A percentile compares a stretch with the other conserved stretches of the same genome.
phyloP scores from a whole-genome alignment of 2,797 vertebrate species.

The Podarcis lilfordi region DNA sequence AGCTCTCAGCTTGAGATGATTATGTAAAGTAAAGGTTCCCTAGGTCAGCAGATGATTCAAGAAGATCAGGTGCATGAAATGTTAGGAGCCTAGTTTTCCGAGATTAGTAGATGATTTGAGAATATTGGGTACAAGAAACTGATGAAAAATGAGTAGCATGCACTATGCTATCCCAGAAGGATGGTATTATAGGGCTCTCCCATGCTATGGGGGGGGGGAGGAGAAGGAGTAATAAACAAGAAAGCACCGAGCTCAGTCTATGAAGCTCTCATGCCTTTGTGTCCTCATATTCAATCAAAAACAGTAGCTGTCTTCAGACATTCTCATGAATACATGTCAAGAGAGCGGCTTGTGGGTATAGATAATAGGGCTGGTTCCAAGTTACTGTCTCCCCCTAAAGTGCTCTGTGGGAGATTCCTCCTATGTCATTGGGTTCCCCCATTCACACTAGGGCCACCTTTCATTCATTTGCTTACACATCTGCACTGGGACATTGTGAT shows the following conservation, averaged over 20 bases:
- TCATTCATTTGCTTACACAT: too few species aligned
- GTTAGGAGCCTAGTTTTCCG: neutral
- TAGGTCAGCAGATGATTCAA: neutral
- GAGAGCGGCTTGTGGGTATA: too few species aligned
- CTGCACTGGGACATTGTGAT: too few species aligned
- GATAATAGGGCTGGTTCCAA: too few species aligned
- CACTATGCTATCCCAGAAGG: neutral
- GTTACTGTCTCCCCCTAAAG: too few species aligned
- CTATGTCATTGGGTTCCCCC: neutral
- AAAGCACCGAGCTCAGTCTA: neutral
- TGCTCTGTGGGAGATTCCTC: neutral
- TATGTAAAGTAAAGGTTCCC: neutral
- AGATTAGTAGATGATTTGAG: neutral
- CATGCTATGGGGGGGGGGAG: neutral
- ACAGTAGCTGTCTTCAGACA: too few species aligned
- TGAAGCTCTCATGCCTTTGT: neutral
- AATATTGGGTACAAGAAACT: neutral
- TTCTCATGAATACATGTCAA: too few species aligned
- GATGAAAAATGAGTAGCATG: neutral
- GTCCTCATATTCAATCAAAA: too few species aligned
- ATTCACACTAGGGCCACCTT: neutral
- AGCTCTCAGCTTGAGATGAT: conserved; percentile 42
- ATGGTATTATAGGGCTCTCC: neutral
- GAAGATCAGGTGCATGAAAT: neutral
- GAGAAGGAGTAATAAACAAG: neutral